Percentiles rank a stretch among this genome's conserved stretches.
phyloP scores from a whole-genome alignment of 2,888 invertebrate genomes.

The Chalcis sispes region DNA sequence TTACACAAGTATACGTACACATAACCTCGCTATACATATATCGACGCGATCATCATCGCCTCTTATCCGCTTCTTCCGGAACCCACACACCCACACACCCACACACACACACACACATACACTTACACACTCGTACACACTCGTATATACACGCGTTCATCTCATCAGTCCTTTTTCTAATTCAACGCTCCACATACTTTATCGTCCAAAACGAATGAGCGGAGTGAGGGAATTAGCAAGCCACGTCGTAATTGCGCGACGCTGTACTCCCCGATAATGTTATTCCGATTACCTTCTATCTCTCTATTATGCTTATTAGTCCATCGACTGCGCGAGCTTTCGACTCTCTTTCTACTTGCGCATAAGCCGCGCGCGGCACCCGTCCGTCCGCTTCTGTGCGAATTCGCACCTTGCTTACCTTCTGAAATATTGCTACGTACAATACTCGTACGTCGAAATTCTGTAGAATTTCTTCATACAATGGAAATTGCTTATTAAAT shows the following conservation, averaged over 20 bases:
- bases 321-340: constrained; percentile 32
- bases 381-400: not conserved
- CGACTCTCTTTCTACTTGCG: too few species aligned
- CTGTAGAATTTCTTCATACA: not conserved
- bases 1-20: not conserved
- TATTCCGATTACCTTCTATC: constrained; percentile 54
- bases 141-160: too few species aligned
- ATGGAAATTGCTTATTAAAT: too few species aligned
- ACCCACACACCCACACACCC: not conserved
- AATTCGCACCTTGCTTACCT: not conserved
- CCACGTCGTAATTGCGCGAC: constrained; percentile 55
- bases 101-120: not conserved
- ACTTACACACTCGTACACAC: too few species aligned
- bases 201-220: constrained; percentile 56
- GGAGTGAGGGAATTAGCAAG: constrained; percentile 43
- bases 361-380: too few species aligned
- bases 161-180: constrained; percentile 33
- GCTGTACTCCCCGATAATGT: constrained; percentile 33
- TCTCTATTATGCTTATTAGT: constrained; percentile 44
- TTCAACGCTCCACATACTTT: constrained; percentile 54
- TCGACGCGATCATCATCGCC: constrained; percentile 19
- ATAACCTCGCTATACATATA: constrained; percentile 9
- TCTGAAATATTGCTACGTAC: not conserved
- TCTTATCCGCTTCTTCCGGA: constrained; percentile 10
- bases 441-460: not conserved